Conservation (phyloP, 2,888 invertebrate species). For the Eristalis arbustorum region DNA sequence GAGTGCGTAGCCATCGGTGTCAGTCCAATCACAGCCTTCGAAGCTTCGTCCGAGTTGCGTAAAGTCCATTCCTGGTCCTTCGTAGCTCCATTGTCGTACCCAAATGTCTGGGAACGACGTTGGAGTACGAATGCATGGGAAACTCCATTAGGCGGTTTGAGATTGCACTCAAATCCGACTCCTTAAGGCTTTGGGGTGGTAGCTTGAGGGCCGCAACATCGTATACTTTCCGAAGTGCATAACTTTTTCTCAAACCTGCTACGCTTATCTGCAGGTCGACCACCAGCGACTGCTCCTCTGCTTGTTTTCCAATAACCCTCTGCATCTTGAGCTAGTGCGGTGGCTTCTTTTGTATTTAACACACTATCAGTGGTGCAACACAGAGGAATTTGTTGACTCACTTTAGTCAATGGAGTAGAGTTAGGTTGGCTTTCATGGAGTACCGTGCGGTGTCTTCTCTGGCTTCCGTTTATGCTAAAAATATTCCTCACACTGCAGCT, state of each 20-base stretch:
- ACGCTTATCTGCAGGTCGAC: slow-evolving; percentile 47
- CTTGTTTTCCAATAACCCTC: slow-evolving; percentile 3
- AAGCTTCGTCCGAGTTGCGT: slow-evolving; percentile 40
- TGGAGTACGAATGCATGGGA: slow-evolving; percentile 28
- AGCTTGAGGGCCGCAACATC: neutral
- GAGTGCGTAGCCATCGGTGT: neutral
- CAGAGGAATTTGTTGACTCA: neutral
- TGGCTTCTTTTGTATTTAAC: too few species aligned
- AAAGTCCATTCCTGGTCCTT: slow-evolving; percentile 11
- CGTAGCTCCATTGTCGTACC: slow-evolving; percentile 36
- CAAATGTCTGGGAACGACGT: slow-evolving; percentile 36
- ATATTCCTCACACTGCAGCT: slow-evolving; percentile 8
- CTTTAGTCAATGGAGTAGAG: neutral
- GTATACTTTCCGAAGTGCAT: neutral
- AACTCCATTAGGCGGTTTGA: slow-evolving; percentile 7
- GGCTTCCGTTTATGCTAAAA: slow-evolving; percentile 1
- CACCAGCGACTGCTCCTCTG: neutral
- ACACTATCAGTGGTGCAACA: neutral
- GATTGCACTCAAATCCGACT: neutral
- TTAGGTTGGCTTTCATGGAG: neutral
- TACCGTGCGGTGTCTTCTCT: slow-evolving; percentile 1
- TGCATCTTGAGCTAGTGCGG: neutral
- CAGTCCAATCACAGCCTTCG: slow-evolving; percentile 38
- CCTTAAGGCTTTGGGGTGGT: slow-evolving; percentile 43
- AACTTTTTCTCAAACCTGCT: slow-evolving; percentile 11